Conservation (phyloP, 2,888 invertebrate species). For the Hydropsyche betteni region DNA sequence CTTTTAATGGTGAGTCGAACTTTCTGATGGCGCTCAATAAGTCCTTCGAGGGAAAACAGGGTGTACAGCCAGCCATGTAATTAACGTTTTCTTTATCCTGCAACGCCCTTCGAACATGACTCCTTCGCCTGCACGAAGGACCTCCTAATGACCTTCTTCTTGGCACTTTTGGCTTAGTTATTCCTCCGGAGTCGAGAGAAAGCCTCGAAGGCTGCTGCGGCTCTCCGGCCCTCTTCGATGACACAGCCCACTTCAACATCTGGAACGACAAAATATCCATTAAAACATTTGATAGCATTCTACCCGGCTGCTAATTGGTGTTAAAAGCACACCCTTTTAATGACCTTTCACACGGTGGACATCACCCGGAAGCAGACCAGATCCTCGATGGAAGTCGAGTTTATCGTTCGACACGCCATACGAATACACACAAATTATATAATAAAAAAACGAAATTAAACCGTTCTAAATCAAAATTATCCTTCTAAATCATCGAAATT, state of each 20-base stretch:
- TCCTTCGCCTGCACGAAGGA: slow-evolving; percentile 58
- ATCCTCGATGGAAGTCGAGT: slow-evolving; percentile 10
- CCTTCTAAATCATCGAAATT: too few species aligned
- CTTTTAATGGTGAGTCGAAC: slow-evolving; percentile 62
- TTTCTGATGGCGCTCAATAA: slow-evolving; percentile 65
- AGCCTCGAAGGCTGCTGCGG: slow-evolving; percentile 56
- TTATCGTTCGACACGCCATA: background rate
- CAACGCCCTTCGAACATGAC: slow-evolving; percentile 53
- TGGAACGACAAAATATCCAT: too few species aligned
- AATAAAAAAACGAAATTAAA: too few species aligned
- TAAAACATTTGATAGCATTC: background rate
- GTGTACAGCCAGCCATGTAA: slow-evolving; percentile 65
- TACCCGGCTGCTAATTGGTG: slow-evolving; percentile 4
- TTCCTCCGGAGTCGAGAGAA: slow-evolving; percentile 59
- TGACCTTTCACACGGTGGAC: slow-evolving; percentile 27
- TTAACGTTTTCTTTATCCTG: slow-evolving; percentile 64
- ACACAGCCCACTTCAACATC: slow-evolving; percentile 73
- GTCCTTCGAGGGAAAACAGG: slow-evolving; percentile 64
- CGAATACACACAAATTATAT: slow-evolving; percentile 14
- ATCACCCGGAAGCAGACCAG: slow-evolving; percentile 8
- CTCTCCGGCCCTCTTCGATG: slow-evolving; percentile 56
- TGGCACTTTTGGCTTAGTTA: slow-evolving; percentile 63
- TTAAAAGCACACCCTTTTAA: background rate
- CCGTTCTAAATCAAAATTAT: too few species aligned
- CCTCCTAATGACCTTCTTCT: slow-evolving; percentile 61